Evolutionary conservation across 2,888 invertebrate species (phyloP).

Genomic region (Adela reaumurella): DNA sequence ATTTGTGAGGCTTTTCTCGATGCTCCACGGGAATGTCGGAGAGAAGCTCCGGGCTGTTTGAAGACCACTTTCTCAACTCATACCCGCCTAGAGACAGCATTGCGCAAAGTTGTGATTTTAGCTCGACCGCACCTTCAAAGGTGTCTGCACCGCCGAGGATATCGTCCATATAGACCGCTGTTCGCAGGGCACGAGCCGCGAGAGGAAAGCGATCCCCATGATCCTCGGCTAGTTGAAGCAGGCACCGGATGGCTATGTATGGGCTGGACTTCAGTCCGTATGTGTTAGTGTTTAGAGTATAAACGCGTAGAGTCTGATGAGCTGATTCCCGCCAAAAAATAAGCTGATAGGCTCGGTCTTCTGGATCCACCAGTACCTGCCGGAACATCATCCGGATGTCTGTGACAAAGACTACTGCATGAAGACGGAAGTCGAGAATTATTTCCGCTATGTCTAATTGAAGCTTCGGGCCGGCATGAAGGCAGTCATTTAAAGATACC

Average conservation of each 20-base stretch:
- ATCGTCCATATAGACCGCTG: constrained; percentile 1
- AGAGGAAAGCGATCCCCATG: not conserved
- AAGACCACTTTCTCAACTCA: constrained; percentile 1
- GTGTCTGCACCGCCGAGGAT: not conserved
- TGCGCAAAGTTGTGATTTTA: not conserved
- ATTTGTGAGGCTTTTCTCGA: not conserved
- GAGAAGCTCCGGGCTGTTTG: not conserved
- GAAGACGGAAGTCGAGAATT: not conserved
- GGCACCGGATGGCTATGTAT: not conserved
- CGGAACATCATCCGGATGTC: constrained; percentile 7
- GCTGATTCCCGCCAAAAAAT: constrained; percentile 4
- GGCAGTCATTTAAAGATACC: constrained; percentile 1
- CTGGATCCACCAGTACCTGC: not conserved
- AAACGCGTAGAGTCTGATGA: not conserved
- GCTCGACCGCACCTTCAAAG: not conserved
- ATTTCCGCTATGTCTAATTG: constrained; percentile 1
- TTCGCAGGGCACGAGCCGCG: not conserved
- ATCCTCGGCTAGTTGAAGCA: constrained; percentile 1
- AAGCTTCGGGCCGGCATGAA: not conserved
- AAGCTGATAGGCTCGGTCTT: constrained; percentile 3
- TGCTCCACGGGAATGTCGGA: not conserved
- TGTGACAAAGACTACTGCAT: constrained; percentile 2
- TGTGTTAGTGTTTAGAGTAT: constrained; percentile 1
- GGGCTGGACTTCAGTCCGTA: constrained; percentile 1
- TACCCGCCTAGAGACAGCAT: not conserved